Conservation (phyloP, 1,140 invertebrate genomes). For the Phortica variegata region DNA sequence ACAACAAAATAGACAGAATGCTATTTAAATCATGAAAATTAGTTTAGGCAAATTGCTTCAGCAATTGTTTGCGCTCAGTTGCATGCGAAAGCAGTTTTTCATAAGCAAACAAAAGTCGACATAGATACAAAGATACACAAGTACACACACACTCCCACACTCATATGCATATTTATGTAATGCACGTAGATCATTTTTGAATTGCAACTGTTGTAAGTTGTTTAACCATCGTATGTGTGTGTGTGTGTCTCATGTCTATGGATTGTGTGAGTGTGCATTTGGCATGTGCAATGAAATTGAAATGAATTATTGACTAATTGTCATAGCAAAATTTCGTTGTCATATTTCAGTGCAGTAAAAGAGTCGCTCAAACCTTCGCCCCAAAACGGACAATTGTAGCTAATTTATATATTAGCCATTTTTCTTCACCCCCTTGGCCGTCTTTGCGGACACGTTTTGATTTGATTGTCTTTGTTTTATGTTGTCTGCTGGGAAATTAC, state of each 20-base stretch:
- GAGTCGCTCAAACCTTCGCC: slow-evolving; percentile 4
- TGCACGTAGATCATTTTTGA: slow-evolving; percentile 33
- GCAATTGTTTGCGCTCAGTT: slow-evolving; percentile 34
- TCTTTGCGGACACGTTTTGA: slow-evolving; percentile 23
- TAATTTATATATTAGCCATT: slow-evolving; percentile 32
- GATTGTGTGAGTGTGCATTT: slow-evolving; percentile 19
- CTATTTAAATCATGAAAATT: slow-evolving; percentile 53
- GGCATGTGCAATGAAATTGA: slow-evolving; percentile 50
- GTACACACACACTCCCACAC: slow-evolving; percentile 9
- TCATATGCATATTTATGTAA: slow-evolving; percentile 53
- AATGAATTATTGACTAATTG: slow-evolving; percentile 55
- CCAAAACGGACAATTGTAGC: slow-evolving; percentile 25
- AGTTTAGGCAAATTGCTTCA: slow-evolving; percentile 49
- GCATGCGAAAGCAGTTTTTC: slow-evolving; percentile 23
- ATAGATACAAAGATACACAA: slow-evolving; percentile 14
- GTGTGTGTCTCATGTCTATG: slow-evolving; percentile 1
- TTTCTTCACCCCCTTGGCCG: not conserved
- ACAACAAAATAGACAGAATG: slow-evolving; percentile 22
- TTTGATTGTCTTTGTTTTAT: slow-evolving; percentile 38
- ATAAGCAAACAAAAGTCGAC: slow-evolving; percentile 18
- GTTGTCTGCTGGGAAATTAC: slow-evolving; percentile 25
- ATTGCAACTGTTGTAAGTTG: slow-evolving; percentile 1
- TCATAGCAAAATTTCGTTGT: slow-evolving; percentile 35
- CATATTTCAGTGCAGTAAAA: slow-evolving; percentile 21
- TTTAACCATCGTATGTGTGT: not conserved